These are phyloP conservation scores for Urocyon cinereoargenteus DNA, from an alignment of 2,797 vertebrate genomes.

Conservation along the genomic window DNA sequence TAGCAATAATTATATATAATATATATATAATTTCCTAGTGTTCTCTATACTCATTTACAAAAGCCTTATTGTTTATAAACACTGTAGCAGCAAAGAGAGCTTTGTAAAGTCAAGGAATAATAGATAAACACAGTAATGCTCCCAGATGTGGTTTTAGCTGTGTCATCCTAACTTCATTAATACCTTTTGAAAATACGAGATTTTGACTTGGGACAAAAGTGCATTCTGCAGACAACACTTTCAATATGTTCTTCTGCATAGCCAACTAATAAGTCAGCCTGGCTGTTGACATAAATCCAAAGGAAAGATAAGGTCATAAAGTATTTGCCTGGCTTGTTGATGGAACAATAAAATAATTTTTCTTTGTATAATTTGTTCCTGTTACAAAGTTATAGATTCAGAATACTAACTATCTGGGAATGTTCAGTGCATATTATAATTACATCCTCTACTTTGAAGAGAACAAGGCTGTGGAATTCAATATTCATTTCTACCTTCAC, in stretches of 20 bases:
- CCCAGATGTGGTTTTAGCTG: background rate
- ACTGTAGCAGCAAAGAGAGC: slow-evolving; percentile 22
- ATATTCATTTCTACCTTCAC: slow-evolving; percentile 38
- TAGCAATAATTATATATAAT: background rate
- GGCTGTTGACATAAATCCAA: background rate
- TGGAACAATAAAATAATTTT: slow-evolving; percentile 53
- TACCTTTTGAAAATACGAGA: slow-evolving; percentile 7
- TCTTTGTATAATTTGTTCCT: slow-evolving; percentile 61
- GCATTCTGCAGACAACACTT: slow-evolving; percentile 18
- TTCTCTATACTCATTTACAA: slow-evolving; percentile 16
- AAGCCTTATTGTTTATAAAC: slow-evolving; percentile 50
- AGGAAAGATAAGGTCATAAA: slow-evolving; percentile 70
- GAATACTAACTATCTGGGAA: slow-evolving; percentile 70
- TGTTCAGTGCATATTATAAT: slow-evolving; percentile 56
- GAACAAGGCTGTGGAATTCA: slow-evolving; percentile 41
- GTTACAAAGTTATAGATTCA: slow-evolving; percentile 24
- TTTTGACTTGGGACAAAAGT: slow-evolving; percentile 34
- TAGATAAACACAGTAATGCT: background rate
- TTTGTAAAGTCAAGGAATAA: slow-evolving; percentile 56
- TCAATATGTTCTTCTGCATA: background rate
- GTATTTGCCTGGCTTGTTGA: slow-evolving; percentile 35
- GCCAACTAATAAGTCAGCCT: background rate
- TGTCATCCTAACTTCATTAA: slow-evolving; percentile 36
- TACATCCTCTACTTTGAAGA: slow-evolving; percentile 56
- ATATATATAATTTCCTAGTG: background rate